phyloP scores from a whole-genome alignment of 2,113 vertebrate genomes.

The Rhinolophus ferrumequinum region DNA sequence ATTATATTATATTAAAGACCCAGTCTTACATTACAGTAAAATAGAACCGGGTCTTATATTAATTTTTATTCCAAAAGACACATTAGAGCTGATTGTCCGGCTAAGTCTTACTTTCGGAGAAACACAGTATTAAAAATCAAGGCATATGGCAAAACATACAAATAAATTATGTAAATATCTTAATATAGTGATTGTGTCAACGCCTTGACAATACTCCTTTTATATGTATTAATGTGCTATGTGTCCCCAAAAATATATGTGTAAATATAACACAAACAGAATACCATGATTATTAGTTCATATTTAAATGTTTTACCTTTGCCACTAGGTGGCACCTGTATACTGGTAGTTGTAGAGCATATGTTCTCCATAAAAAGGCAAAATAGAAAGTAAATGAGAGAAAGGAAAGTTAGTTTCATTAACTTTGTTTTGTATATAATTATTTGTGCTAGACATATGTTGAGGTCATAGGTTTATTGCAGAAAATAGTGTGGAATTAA shows the following conservation, averaged over 20 bases:
- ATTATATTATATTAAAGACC: too few relatives aligned
- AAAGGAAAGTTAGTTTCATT: neutral
- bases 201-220: neutral
- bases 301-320: neutral
- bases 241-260: neutral
- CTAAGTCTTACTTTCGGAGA: too few relatives aligned
- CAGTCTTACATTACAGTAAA: too few relatives aligned
- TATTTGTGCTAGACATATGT: neutral
- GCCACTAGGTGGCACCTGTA: conserved; percentile 51
- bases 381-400: neutral
- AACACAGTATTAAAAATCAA: neutral
- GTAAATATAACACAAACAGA: too few relatives aligned
- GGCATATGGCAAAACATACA: neutral
- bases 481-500: neutral
- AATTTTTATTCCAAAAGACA: too few relatives aligned
- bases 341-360: neutral
- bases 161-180: neutral
- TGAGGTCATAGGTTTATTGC: neutral
- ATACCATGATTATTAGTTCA: neutral
- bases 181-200: neutral
- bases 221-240: neutral
- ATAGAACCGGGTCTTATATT: too few relatives aligned
- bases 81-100: too few relatives aligned
- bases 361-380: neutral
- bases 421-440: neutral